These are phyloP conservation scores for Leptopilina clavipes DNA, from an alignment of 1,140 invertebrate species.

Conservation along the genomic window DNA sequence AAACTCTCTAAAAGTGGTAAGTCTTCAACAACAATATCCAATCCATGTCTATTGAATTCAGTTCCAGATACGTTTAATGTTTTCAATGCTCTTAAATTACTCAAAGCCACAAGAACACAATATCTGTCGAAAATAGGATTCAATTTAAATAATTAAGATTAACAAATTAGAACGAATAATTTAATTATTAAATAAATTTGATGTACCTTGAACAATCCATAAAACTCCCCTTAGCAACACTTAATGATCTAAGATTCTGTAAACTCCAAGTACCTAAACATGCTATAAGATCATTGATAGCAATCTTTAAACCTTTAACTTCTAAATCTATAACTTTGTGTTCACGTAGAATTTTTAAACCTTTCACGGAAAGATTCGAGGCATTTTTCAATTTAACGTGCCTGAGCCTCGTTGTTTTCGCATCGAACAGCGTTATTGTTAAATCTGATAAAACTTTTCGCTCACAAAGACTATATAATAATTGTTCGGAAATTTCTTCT, in stretches of 20 bases:
- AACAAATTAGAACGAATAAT: background rate
- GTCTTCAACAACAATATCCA: constrained; percentile 83
- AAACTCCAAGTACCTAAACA: constrained; percentile 85
- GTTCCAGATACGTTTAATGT: constrained; percentile 84
- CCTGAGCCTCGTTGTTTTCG: constrained; percentile 79
- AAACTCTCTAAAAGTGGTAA: constrained; percentile 80
- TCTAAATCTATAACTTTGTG: constrained; percentile 82
- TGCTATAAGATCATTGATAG: constrained; percentile 81
- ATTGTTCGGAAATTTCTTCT: constrained; percentile 80
- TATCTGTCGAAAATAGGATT: constrained; percentile 68
- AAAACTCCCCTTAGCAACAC: constrained; percentile 82
- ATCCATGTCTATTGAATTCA: constrained; percentile 82
- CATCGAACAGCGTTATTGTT: constrained; percentile 80
- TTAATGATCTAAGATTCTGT: constrained; percentile 80
- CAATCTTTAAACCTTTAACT: constrained; percentile 78
- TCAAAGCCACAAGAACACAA: constrained; percentile 75
- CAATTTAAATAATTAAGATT: constrained; percentile 39
- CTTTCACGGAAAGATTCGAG: constrained; percentile 78
- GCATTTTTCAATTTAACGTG: constrained; percentile 76
- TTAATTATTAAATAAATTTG: too few relatives aligned
- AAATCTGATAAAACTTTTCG: constrained; percentile 80
- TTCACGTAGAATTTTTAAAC: constrained; percentile 79
- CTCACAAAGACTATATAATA: constrained; percentile 79
- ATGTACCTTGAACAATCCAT: constrained; percentile 74
- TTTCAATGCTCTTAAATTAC: constrained; percentile 78